Conservation (phyloP, 2,797 vertebrate genomes). For the Rhinoraja longicauda region DNA sequence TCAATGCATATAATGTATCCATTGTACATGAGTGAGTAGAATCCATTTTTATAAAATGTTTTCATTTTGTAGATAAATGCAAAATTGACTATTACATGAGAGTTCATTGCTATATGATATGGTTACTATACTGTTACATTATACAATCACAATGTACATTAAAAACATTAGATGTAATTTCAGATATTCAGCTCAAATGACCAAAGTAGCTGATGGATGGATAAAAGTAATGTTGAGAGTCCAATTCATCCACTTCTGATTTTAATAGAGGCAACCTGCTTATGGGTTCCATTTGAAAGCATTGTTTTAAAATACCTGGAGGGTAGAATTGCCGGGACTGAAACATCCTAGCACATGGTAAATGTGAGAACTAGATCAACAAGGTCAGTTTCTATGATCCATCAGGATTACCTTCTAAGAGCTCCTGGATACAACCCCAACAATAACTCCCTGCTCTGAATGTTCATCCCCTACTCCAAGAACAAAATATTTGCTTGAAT, state of each 20-base stretch:
- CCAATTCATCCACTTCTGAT: not conserved
- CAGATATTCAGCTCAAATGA: not conserved
- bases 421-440: too few species aligned
- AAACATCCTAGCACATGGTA: too few species aligned
- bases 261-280: not conserved
- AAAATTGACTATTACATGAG: too few species aligned
- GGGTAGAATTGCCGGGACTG: not conserved
- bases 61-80: not conserved
- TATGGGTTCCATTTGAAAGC: not conserved
- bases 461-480: too few species aligned
- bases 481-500: too few species aligned
- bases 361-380: not conserved
- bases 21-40: not conserved
- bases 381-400: not conserved
- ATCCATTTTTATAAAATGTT: not conserved
- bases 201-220: not conserved
- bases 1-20: not conserved
- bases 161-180: not conserved
- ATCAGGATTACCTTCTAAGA: too few species aligned
- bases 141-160: not conserved
- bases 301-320: not conserved
- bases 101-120: too few species aligned
- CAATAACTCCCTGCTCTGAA: too few species aligned
- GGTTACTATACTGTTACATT: too few species aligned
- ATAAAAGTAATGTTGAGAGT: not conserved